These are phyloP conservation scores for Dasyornis broadbenti DNA, from an alignment of 2,113 vertebrate species.

Conservation along the genomic window DNA sequence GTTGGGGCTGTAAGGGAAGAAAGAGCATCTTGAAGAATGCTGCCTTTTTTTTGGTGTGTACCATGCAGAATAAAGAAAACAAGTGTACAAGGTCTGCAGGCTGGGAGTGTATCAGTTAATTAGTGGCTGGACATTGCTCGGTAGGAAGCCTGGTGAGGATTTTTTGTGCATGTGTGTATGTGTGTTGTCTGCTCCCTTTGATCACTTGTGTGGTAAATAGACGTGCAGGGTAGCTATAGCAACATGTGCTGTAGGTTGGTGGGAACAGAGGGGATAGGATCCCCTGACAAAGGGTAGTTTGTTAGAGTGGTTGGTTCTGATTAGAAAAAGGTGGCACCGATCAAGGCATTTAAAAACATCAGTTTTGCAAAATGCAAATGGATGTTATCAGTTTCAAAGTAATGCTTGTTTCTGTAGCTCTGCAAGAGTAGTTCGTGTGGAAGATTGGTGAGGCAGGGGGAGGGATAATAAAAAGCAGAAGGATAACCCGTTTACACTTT, in stretches of 20 bases:
- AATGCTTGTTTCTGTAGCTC: neutral
- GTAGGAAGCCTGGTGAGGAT: conserved; percentile 72
- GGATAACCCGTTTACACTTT: neutral
- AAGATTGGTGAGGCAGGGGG: neutral
- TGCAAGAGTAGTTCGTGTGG: neutral
- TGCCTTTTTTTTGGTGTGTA: neutral
- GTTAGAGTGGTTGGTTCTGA: conserved; percentile 74
- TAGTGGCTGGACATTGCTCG: conserved; percentile 73
- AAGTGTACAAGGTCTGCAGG: conserved; percentile 25
- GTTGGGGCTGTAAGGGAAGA: neutral
- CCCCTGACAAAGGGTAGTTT: conserved; percentile 79
- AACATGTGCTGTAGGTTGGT: conserved; percentile 74
- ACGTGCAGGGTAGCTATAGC: conserved; percentile 81
- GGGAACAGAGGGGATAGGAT: conserved; percentile 63
- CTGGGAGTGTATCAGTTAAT: conserved; percentile 79
- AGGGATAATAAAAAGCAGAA: conserved; percentile 21
- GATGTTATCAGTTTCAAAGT: conserved; percentile 43
- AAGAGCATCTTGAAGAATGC: neutral
- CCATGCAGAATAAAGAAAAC: neutral
- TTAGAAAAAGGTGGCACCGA: conserved; percentile 70
- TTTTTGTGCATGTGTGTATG: conserved; percentile 48
- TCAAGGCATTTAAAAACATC: conserved; percentile 49
- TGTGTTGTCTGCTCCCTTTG: conserved; percentile 77
- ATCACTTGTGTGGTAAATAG: conserved; percentile 84
- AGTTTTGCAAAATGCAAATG: conserved; percentile 33